Percentiles rank a stretch among this genome's conserved stretches.
These are phyloP conservation scores for Lanius ludovicianus DNA, from an alignment of 2,113 vertebrate species.

Conservation along the genomic window DNA sequence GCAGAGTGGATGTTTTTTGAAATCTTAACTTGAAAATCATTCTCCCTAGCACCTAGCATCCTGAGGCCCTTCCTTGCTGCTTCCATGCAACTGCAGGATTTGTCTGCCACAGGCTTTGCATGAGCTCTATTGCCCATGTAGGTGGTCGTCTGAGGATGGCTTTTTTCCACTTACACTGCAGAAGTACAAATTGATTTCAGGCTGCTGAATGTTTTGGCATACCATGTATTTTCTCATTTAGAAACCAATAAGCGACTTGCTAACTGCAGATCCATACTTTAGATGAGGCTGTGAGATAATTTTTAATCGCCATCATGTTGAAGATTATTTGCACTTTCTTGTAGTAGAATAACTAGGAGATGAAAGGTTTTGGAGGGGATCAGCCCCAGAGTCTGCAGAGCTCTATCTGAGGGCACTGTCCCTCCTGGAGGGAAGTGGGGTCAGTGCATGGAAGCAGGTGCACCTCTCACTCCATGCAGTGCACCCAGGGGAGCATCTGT, in stretches of 20 bases:
- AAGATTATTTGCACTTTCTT: background rate
- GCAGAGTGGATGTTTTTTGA: background rate
- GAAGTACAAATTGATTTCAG: background rate
- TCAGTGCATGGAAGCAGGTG: background rate
- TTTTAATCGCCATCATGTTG: background rate
- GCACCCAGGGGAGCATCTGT: background rate
- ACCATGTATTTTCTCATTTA: background rate
- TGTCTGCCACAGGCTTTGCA: background rate
- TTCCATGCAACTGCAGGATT: background rate
- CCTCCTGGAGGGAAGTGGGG: background rate
- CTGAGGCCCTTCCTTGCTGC: background rate
- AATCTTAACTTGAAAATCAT: background rate
- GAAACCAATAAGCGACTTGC: background rate
- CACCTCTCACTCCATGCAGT: background rate
- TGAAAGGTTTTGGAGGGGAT: background rate
- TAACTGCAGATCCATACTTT: background rate
- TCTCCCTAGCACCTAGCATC: background rate
- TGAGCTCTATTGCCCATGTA: background rate
- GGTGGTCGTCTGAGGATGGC: background rate
- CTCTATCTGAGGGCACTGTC: background rate
- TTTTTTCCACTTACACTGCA: background rate
- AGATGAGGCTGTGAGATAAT: background rate
- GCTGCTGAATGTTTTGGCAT: background rate
- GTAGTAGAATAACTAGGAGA: background rate
- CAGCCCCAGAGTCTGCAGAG: background rate